These are phyloP conservation scores for Taurulus bubalis DNA, from an alignment of 2,113 vertebrate genomes.

Conservation along the genomic window DNA sequence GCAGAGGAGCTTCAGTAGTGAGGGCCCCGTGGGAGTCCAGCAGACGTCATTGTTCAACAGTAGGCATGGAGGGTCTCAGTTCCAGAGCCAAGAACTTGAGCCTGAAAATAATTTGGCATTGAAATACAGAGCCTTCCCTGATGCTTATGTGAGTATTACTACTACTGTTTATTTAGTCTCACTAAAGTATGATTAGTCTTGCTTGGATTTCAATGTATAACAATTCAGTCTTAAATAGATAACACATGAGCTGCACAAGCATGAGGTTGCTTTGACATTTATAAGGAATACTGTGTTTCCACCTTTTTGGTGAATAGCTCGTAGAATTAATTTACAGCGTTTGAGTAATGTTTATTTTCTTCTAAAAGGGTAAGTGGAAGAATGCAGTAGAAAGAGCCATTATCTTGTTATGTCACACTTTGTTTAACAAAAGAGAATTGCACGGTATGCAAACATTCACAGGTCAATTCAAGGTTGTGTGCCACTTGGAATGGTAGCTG, in stretches of 20 bases:
- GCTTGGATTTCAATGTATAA: not conserved
- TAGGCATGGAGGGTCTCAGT: slow-evolving; percentile 9
- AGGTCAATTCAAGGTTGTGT: not conserved
- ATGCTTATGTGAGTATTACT: slow-evolving; percentile 86
- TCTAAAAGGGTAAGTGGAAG: not conserved
- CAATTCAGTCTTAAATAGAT: not conserved
- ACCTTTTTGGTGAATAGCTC: not conserved
- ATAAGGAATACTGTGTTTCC: not conserved
- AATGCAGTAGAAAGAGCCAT: not conserved
- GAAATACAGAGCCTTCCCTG: slow-evolving; percentile 76
- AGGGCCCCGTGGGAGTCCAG: slow-evolving; percentile 30
- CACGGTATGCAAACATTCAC: not conserved
- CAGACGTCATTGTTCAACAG: slow-evolving; percentile 56
- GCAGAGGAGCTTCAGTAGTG: slow-evolving; percentile 73
- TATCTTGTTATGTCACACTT: not conserved
- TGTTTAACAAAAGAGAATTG: not conserved
- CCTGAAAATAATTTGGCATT: slow-evolving; percentile 45
- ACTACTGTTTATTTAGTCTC: not conserved
- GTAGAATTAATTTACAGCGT: not conserved
- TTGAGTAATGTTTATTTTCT: not conserved
- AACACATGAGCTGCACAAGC: not conserved
- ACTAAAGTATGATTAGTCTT: not conserved
- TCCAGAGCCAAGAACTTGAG: slow-evolving; percentile 58
- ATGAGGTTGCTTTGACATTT: not conserved
- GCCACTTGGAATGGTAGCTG: not conserved